These are phyloP conservation scores for Girardia tigrina DNA, from an alignment of 2,888 invertebrate species.

Conservation along the genomic window DNA sequence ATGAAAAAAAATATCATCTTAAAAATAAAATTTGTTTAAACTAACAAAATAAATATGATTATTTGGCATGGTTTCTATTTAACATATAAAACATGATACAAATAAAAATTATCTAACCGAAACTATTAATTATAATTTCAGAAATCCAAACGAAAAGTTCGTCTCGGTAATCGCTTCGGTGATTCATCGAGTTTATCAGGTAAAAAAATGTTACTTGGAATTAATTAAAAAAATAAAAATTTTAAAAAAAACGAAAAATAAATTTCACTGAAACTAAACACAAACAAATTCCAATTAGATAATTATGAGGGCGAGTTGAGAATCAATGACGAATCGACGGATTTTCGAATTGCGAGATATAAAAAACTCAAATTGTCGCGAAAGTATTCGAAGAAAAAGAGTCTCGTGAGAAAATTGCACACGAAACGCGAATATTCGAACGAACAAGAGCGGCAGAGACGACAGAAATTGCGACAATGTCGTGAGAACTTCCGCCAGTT, in stretches of 20 bases:
- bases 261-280: no score
- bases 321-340: not conserved
- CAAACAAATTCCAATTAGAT: not conserved
- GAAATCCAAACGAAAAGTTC: not conserved
- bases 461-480: not conserved
- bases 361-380: not conserved
- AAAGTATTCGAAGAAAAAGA: not conserved
- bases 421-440: not conserved
- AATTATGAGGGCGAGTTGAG: not conserved
- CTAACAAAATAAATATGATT: not conserved
- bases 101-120: not conserved
- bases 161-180: not conserved
- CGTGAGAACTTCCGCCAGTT: not conserved
- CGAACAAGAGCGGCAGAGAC: not conserved
- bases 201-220: not conserved
- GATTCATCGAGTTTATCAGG: not conserved
- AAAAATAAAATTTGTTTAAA: slow-evolving; percentile 15
- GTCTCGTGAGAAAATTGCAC: not conserved
- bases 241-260: no score
- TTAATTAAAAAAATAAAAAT: no score
- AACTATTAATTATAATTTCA: not conserved
- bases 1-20: no score
- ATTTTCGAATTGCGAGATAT: not conserved
- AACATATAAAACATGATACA: no score
- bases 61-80: slow-evolving; percentile 9